Evolutionary conservation across 2,113 vertebrate genomes (phyloP), one percentile per base, ranked within the genome.

Genomic region (Pungitius pungitius): DNA sequence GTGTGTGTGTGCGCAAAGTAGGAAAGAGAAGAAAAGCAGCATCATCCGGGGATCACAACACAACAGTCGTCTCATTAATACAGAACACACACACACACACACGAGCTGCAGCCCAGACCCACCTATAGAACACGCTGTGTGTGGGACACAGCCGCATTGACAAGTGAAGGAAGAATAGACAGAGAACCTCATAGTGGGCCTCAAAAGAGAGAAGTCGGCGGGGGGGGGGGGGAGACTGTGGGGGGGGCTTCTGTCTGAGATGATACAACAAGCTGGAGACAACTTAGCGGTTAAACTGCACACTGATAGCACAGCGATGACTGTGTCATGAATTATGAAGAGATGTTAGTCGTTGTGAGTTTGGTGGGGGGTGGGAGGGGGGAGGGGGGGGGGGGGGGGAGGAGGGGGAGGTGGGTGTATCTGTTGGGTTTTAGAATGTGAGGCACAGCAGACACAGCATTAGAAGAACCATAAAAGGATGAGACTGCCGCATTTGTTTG

Each of bases 41-140:
- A 75, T 80, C 86, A 87, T 86, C 86, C 88, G 68, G 79, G 84
- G 84, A 89, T 83, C 81, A 87, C 80, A 82, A 78, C 85, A 83
- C 82, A 87, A 83, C 86, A 74, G 82, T 72, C 73, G 68, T 85
- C 83, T 91, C 86, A 89, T 90, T 90, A 89, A 88, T 87, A 87
- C 82, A 79, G 73, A 86, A 85, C 76, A 84, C 81, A 80, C 77
- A 84, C 80, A 82, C 83, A 62, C n/a, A n/a, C n/a, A n/a, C n/a
- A n/a, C n/a, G 71, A 74, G 78, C 88, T 71, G 81, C 75, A 67
- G 81, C 84, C 80, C 84, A 84, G 85, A 87, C 76, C 43, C 75
- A 83, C 70, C 81, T 86, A 83, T 74, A 71, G 77, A 55, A 71
- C 77, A 76, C 10, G 69, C 85, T 75, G 82, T 30, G 82, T 82